Base-by-base conservation (phyloP, 2,888 invertebrate genomes). In the Agonopterix subpropinquella region DNA sequence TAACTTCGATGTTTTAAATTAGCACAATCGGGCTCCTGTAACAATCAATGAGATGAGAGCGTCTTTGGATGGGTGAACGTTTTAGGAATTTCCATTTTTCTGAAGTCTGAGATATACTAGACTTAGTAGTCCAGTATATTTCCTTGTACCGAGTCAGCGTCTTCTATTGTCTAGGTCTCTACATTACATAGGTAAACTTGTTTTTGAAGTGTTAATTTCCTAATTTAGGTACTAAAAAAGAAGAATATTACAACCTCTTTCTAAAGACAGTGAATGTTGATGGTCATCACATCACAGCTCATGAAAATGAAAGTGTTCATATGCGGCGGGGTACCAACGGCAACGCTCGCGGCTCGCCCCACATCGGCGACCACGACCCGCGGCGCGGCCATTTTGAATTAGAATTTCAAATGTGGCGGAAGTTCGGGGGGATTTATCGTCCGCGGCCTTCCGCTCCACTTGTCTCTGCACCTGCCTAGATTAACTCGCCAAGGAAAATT, bases 351-450 rank as follows among this genome's bases (percentile, higher is more conserved):
- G n/a, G 55, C 53, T 10, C 39, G 39, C 39, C 58, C 61, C 54
- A 58, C 57, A 57, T 59, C 56, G 55, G 54, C 51, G 55, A 45
- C 54, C 58, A 55, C 53, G 62, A 64, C 61, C 64, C 64, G 61
- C 58, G 60, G 70, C 64, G 61, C 58, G 60, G 70, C 73, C 72
- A 71, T 73, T 70, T 74, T 76, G 65, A 67, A 70, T 66, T 15
- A 43, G 15, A 13, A 13, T 15, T 62, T 56, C 54, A 62, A 70
- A 71, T 62, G 53, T 63, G 60, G 69, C 82, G 85, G 85, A 84
- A 81, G 73, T 28, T 28, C 64, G 64, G 61, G 50, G 57, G 70
- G 73, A 72, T 75, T 77, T 77, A 79, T 77, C 68, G 72, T 72
- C 67, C 72, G 70, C 65, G 65, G 58, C 65, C 70, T 75, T 73